Evolutionary conservation across 2,113 vertebrate genomes (phyloP).

Genomic region (Laticauda laticaudata): DNA sequence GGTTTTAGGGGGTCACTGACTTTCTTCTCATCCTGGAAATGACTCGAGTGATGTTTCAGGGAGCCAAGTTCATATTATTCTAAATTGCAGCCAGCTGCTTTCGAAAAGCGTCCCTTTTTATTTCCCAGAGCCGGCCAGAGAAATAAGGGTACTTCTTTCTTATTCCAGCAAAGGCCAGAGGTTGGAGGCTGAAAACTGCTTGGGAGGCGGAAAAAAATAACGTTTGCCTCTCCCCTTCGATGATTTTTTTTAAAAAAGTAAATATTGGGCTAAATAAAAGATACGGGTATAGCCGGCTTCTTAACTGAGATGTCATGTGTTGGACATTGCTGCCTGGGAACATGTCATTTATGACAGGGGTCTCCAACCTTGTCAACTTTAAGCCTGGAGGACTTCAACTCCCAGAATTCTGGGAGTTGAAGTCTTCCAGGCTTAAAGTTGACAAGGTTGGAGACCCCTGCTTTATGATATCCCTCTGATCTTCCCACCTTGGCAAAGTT

Average conservation of each 20-base stretch:
- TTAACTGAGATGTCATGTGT: neutral
- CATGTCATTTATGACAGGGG: neutral
- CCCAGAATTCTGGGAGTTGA: no score
- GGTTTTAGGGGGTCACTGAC: neutral
- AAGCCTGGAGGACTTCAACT: no score
- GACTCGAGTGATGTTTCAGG: neutral
- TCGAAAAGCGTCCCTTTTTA: neutral
- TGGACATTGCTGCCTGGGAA: neutral
- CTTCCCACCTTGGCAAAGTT: neutral
- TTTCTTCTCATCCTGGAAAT: neutral
- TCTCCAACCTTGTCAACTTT: no score
- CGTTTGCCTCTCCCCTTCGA: neutral
- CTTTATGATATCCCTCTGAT: neutral
- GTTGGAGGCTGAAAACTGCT: neutral
- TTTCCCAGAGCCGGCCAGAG: neutral
- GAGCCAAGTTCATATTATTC: neutral
- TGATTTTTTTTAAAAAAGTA: neutral
- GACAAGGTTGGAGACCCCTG: no score
- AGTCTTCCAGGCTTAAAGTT: no score
- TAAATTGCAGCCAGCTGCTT: neutral
- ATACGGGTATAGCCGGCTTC: neutral
- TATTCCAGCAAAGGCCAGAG: neutral
- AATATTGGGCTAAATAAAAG: neutral
- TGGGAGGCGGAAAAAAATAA: fast-evolving
- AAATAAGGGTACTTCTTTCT: neutral